Evolutionary conservation across 2,888 invertebrate genomes (phyloP).

Genomic region (Ctena decussata): DNA sequence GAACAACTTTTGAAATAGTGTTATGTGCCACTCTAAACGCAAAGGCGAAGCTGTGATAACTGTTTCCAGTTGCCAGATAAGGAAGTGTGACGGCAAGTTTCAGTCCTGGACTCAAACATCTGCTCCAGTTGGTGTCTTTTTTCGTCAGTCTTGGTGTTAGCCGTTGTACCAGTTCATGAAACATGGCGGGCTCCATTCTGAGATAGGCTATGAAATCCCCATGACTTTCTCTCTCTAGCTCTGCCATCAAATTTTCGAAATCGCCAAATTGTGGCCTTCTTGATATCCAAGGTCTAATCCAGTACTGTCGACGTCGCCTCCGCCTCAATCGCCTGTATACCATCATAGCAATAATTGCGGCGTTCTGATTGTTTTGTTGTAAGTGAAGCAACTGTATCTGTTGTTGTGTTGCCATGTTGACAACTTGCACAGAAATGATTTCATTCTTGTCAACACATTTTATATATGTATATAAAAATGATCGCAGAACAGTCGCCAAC

Average conservation of each 20-base stretch:
- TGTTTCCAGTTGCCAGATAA: conserved; percentile 9
- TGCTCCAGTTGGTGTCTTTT: too few relatives aligned
- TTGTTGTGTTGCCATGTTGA: background rate
- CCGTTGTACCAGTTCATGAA: background rate
- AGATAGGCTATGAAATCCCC: background rate
- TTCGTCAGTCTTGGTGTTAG: background rate
- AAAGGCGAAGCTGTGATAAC: background rate
- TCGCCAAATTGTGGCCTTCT: background rate
- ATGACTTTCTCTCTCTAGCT: background rate
- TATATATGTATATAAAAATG: too few relatives aligned
- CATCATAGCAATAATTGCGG: background rate
- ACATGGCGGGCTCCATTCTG: background rate
- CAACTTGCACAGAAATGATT: background rate
- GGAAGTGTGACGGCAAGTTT: background rate
- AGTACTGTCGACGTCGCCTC: background rate
- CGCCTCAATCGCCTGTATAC: background rate
- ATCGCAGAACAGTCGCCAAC: too few relatives aligned
- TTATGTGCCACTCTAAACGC: conserved; percentile 7
- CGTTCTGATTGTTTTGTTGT: too few relatives aligned
- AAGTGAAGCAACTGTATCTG: too few relatives aligned
- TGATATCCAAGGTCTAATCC: background rate
- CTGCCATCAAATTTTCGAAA: conserved; percentile 3
- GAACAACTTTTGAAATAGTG: conserved; percentile 30
- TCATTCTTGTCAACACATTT: background rate
- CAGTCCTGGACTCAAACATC: too few relatives aligned